Percentiles rank a stretch among this genome's conserved stretches.
These are phyloP conservation scores for Sinonovacula constricta DNA, from an alignment of 1,140 invertebrate species.

Conservation along the genomic window DNA sequence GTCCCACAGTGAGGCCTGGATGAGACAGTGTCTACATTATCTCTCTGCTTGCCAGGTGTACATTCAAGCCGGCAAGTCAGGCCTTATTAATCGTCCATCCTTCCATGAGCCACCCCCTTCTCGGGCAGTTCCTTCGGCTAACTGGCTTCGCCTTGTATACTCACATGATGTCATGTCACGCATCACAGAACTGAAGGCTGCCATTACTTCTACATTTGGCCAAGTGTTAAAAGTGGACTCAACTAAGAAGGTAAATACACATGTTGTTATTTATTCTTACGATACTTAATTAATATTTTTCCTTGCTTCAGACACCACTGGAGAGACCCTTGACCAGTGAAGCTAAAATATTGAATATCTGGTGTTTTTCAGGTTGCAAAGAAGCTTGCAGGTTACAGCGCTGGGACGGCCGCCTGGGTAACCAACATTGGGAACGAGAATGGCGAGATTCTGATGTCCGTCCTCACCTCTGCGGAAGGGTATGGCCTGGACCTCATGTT, in stretches of 20 bases:
- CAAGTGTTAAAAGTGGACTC: conserved; percentile 46
- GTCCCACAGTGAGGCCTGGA: neutral
- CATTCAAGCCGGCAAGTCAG: neutral
- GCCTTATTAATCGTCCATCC: neutral
- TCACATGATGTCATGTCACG: conserved; percentile 7
- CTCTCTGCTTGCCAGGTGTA: conserved; percentile 7
- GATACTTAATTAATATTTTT: neutral
- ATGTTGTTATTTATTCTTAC: neutral
- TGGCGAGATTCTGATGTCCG: conserved; percentile 57
- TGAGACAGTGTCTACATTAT: neutral
- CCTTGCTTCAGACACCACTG: neutral
- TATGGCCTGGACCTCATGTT: conserved; percentile 32
- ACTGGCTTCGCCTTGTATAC: conserved; percentile 27
- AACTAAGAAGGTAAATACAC: conserved; percentile 35
- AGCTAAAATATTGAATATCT: neutral
- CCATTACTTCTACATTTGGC: conserved; percentile 39
- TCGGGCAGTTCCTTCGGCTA: neutral
- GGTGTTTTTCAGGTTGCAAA: conserved; percentile 37
- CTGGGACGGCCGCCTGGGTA: conserved; percentile 50
- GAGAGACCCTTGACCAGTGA: neutral
- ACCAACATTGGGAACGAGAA: conserved; percentile 48
- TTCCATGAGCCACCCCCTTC: neutral
- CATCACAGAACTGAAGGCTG: conserved; percentile 16
- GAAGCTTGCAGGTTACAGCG: conserved; percentile 44
- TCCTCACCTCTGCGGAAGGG: conserved; percentile 53